phyloP scores from a whole-genome alignment of 2,797 vertebrate genomes.

The Clarias fuscus region DNA sequence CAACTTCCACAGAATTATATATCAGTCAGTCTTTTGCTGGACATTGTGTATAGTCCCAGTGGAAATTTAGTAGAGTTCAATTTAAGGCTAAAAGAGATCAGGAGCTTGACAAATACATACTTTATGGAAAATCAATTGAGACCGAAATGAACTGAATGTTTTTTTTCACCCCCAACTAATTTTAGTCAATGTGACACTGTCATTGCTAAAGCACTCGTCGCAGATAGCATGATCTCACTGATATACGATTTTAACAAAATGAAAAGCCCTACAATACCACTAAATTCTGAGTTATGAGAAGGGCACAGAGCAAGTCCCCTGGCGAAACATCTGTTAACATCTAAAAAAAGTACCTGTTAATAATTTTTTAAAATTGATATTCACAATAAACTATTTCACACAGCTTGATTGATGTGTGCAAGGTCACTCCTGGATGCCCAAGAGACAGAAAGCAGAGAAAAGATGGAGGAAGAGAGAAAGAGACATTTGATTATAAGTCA shows the following conservation, averaged over 20 bases:
- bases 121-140: conserved; percentile 8
- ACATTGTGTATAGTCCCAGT: background rate
- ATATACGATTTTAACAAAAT: background rate
- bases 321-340: background rate
- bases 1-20: background rate
- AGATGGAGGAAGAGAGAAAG: conserved; percentile 3
- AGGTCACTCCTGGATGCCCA: conserved; percentile 41
- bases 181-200: background rate
- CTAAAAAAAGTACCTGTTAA: background rate
- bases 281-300: background rate
- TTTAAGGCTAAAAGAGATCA: background rate
- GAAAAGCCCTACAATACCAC: background rate
- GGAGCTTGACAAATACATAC: background rate
- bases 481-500: conserved; percentile 56
- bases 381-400: conserved; percentile 30
- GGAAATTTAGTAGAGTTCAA: background rate
- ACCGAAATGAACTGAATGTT: conserved; percentile 6
- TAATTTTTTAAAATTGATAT: conserved; percentile 30
- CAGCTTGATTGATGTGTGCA: conserved; percentile 42
- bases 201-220: background rate
- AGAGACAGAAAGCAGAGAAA: background rate
- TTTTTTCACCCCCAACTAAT: background rate
- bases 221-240: background rate
- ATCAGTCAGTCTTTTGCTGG: background rate
- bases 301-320: background rate